phyloP scores from a whole-genome alignment of 2,888 invertebrate species.

The Mythimna pallens region DNA sequence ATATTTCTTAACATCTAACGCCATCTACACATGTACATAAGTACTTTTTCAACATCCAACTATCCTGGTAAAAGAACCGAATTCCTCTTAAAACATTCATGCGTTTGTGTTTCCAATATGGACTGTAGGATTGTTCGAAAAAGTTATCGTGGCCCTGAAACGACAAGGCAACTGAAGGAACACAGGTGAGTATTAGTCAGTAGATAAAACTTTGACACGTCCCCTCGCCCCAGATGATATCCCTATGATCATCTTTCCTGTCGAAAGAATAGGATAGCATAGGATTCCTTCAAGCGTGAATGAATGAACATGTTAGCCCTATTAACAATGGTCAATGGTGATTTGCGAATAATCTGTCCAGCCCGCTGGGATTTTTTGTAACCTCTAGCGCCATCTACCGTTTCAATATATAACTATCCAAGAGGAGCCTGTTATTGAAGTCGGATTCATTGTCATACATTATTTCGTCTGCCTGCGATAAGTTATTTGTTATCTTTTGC shows the following conservation, averaged over 20 bases:
- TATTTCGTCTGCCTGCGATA: no score
- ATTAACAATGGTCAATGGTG: not conserved
- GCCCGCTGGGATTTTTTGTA: not conserved
- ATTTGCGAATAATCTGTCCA: not conserved
- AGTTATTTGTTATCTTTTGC: not conserved
- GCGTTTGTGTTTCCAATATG: not conserved
- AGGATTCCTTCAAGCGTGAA: not conserved
- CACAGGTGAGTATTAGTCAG: no score
- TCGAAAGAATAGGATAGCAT: not conserved
- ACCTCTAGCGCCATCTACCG: conserved; percentile 14
- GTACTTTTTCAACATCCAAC: conserved; percentile 1
- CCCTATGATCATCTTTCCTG: not conserved
- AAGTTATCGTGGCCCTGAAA: no score
- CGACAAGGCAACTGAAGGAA: no score
- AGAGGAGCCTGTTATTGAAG: not conserved
- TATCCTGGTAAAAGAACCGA: not conserved
- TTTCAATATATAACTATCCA: not conserved
- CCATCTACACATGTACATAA: conserved; percentile 5
- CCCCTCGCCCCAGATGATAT: no score
- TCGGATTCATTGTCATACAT: no score
- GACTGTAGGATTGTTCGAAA: no score
- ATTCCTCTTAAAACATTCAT: no score
- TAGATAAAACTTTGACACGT: no score
- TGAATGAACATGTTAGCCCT: not conserved
- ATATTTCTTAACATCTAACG: not conserved